Percentiles rank a stretch among this genome's conserved stretches.
These are phyloP conservation scores for Heterodera carotae DNA, from an alignment of 1,140 invertebrate species.

Conservation along the genomic window DNA sequence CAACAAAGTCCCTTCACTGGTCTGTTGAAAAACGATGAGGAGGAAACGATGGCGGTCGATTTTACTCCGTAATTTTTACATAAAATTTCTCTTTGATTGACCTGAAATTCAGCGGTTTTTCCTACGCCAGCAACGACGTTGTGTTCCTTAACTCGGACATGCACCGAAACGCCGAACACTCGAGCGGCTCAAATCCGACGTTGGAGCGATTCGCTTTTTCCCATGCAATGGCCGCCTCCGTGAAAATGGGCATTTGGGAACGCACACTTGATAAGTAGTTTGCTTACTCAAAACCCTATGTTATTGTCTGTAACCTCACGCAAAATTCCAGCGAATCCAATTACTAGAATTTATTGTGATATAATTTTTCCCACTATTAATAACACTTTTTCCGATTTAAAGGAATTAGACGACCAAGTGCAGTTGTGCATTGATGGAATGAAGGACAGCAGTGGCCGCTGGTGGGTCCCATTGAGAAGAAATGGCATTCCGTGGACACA, in stretches of 20 bases:
- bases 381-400: background rate
- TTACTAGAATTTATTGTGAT: too few relatives aligned
- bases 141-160: conserved; percentile 20
- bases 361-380: too few relatives aligned
- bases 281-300: too few relatives aligned
- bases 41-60: conserved; percentile 23
- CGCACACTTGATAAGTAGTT: conserved; percentile 7
- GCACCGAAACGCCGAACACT: conserved; percentile 1
- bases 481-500: background rate
- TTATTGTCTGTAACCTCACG: too few relatives aligned
- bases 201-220: conserved; percentile 51
- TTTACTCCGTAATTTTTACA: conserved; percentile 14
- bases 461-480: background rate
- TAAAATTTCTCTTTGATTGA: too few relatives aligned
- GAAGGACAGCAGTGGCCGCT: background rate
- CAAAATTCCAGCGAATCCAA: too few relatives aligned
- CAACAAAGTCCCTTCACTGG: conserved; percentile 4
- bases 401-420: conserved; percentile 23
- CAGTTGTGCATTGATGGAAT: background rate
- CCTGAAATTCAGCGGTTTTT: background rate
- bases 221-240: conserved; percentile 55
- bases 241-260: conserved; percentile 55
- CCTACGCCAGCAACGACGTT: conserved; percentile 7
- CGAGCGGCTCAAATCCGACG: conserved; percentile 6
- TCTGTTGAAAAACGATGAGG: background rate